Percentiles rank a stretch among this genome's conserved stretches.
Conservation (phyloP, 2,888 invertebrate genomes). For the Steinernema scapterisci region DNA sequence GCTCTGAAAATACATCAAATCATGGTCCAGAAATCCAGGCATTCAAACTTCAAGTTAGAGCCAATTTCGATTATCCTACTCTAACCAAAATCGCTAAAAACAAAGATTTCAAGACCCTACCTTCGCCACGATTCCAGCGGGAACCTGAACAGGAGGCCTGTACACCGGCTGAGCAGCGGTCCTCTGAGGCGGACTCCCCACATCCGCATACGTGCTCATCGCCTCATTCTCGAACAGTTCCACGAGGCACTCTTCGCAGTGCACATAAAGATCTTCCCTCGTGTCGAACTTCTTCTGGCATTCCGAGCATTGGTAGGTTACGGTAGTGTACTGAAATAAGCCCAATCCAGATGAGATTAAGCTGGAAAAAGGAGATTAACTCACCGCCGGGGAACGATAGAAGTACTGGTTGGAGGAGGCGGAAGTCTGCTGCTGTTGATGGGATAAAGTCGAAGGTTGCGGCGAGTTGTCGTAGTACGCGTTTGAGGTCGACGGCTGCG, state of each 20-base stretch:
- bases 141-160: not conserved
- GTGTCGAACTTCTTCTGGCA: conserved; percentile 30
- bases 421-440: conserved; percentile 4
- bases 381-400: not conserved
- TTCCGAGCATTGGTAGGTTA: conserved; percentile 17
- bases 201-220: not conserved
- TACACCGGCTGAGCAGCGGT: not conserved
- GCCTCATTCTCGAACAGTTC: conserved; percentile 27
- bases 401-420: conserved; percentile 5
- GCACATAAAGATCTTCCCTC: conserved; percentile 15
- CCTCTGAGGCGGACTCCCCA: not conserved
- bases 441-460: not conserved
- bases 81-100: not conserved
- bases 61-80: too few species aligned
- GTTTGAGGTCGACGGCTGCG: conserved; percentile 22
- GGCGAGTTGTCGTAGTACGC: not conserved
- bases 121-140: conserved; percentile 19
- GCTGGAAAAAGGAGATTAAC: not conserved
- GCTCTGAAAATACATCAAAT: conserved; percentile 16
- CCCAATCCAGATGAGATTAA: too few species aligned
- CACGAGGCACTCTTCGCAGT: conserved; percentile 23
- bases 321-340: not conserved
- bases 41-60: too few species aligned
- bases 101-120: not conserved
- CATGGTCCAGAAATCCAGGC: too few species aligned